Evolutionary conservation across 1,140 invertebrate species (phyloP).

Genomic region (Lethocerus indicus): DNA sequence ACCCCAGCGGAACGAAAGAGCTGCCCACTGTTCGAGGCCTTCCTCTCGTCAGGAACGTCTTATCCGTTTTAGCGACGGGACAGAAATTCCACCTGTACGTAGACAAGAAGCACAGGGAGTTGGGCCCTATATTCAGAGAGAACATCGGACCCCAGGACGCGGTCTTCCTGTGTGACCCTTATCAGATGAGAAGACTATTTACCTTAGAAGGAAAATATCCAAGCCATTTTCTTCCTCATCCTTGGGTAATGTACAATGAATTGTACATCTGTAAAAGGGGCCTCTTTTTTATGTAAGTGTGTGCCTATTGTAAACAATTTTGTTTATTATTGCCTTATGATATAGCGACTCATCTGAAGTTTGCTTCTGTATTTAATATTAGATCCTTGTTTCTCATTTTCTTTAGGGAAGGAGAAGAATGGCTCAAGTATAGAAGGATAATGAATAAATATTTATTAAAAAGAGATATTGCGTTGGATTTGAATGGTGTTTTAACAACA

Average conservation of each 20-base stretch:
- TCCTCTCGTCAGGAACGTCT: conserved; percentile 34
- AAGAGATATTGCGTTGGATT: conserved; percentile 19
- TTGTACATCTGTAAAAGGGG: conserved; percentile 49
- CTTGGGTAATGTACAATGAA: conserved; percentile 66
- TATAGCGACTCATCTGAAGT: neutral
- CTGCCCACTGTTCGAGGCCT: conserved; percentile 22
- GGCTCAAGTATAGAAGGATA: conserved; percentile 45
- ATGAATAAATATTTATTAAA: conserved; percentile 55
- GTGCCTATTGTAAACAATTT: conserved; percentile 6
- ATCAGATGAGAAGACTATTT: conserved; percentile 51
- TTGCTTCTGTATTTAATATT: too few relatives aligned
- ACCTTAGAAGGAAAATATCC: conserved; percentile 60
- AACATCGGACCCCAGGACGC: conserved; percentile 42
- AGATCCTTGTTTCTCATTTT: neutral
- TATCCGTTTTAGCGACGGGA: conserved; percentile 26
- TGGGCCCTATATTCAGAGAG: conserved; percentile 60
- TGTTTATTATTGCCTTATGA: neutral
- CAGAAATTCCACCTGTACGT: conserved; percentile 50
- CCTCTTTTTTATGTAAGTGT: conserved; percentile 67
- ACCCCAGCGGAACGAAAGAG: too few relatives aligned
- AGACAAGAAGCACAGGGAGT: conserved; percentile 44
- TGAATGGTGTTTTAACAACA: conserved; percentile 1
- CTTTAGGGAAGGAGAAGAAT: conserved; percentile 56
- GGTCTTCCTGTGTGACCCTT: conserved; percentile 52
- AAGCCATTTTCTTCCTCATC: conserved; percentile 58